Conservation (phyloP, 2,797 vertebrate genomes). For the Sphaeramia orbicularis region DNA sequence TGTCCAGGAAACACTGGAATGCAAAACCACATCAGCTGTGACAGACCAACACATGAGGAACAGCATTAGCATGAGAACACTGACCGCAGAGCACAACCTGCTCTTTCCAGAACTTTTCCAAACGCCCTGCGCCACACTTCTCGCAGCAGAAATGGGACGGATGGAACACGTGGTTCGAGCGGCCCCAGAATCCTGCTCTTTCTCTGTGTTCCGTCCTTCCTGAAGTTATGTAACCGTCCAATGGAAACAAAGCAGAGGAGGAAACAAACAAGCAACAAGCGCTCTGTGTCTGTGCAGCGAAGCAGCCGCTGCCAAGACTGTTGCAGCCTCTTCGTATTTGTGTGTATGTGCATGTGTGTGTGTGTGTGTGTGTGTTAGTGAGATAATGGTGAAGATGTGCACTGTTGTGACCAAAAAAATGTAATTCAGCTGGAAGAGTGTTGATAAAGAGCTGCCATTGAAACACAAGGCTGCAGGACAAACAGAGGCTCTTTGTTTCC, state of each 20-base stretch:
- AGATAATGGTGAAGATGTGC: too few species aligned
- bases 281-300: conserved; percentile 57
- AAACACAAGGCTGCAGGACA: conserved; percentile 8
- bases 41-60: conserved; percentile 11
- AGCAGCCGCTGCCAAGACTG: conserved; percentile 64
- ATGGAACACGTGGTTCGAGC: conserved; percentile 13
- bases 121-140: conserved; percentile 38
- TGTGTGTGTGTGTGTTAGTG: conserved; percentile 18
- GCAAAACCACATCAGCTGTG: conserved; percentile 12
- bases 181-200: conserved; percentile 29
- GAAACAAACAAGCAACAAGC: conserved; percentile 74
- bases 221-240: conserved; percentile 70
- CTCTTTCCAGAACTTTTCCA: conserved; percentile 34
- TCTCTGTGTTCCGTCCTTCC: conserved; percentile 29
- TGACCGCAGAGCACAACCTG: conserved; percentile 7
- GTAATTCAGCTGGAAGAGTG: conserved; percentile 5
- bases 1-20: background rate
- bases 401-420: conserved; percentile 1
- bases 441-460: conserved; percentile 24
- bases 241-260: conserved; percentile 69
- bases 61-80: background rate
- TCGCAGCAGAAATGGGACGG: conserved; percentile 8
- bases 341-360: conserved; percentile 7
- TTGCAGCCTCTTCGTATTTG: background rate
- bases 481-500: conserved; percentile 52